Conservation (phyloP, 92 coral and sea anemone genomes). For the Scolanthus callimorphus region DNA sequence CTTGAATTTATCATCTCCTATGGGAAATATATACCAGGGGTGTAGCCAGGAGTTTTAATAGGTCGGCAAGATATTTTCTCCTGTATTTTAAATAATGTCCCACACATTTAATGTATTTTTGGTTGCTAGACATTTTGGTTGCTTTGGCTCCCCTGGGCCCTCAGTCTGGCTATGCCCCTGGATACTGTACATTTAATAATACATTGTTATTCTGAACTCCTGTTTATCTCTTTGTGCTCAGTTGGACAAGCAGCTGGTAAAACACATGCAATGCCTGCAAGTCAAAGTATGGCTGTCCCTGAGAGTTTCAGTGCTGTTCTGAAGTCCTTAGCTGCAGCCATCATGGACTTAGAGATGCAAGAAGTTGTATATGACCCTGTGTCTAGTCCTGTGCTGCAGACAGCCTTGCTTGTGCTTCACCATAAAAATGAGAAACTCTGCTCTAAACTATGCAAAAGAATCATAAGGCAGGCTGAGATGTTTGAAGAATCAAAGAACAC, state of each 20-base stretch:
- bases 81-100: too few relatives aligned
- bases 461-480: conserved; percentile 59
- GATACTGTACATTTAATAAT: too few relatives aligned
- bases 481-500: conserved; percentile 13
- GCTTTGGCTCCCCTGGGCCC: too few relatives aligned
- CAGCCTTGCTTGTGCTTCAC: conserved; percentile 65
- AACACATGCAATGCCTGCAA: conserved; percentile 9
- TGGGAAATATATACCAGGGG: too few relatives aligned
- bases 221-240: too few relatives aligned
- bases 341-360: conserved; percentile 52
- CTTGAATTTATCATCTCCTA: too few relatives aligned
- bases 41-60: too few relatives aligned
- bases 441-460: conserved; percentile 66
- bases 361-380: conserved; percentile 54
- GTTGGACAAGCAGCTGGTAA: conserved; percentile 62
- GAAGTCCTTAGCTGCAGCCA: conserved; percentile 32
- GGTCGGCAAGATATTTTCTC: too few relatives aligned
- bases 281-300: conserved; percentile 61
- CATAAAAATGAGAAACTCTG: conserved; percentile 57
- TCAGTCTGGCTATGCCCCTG: too few relatives aligned
- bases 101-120: too few relatives aligned
- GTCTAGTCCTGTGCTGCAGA: conserved; percentile 69
- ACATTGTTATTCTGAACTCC: too few relatives aligned
- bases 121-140: too few relatives aligned
- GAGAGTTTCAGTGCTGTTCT: conserved; percentile 54